Evolutionary conservation across 2,888 invertebrate species (phyloP).

Genomic region (Eristalis intricaria): DNA sequence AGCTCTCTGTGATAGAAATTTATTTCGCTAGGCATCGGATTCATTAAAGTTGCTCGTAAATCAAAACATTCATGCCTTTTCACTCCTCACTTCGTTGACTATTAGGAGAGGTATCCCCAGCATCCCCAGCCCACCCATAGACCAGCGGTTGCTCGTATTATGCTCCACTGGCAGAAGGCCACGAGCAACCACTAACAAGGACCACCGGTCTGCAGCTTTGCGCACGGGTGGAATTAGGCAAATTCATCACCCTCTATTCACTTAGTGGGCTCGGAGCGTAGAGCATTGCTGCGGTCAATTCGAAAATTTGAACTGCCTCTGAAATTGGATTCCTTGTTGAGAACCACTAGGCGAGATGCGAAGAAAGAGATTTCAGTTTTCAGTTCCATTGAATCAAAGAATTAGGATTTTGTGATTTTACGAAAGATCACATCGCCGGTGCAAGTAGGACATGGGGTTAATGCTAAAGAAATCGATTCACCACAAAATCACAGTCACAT

Average conservation of each 20-base stretch:
- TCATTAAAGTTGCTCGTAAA: constrained; percentile 52
- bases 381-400: no score
- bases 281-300: not conserved
- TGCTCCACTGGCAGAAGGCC: constrained; percentile 5
- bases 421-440: no score
- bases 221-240: constrained; percentile 17
- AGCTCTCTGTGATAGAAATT: constrained; percentile 32
- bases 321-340: not conserved
- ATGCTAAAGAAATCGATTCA: not conserved
- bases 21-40: constrained; percentile 28
- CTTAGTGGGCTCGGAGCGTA: not conserved
- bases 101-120: not conserved
- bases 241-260: constrained; percentile 10
- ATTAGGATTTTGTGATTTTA: no score
- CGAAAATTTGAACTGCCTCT: not conserved
- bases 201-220: not conserved
- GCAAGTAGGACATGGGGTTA: not conserved
- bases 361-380: not conserved
- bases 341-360: not conserved
- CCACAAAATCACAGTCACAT: not conserved
- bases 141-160: not conserved
- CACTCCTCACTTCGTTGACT: not conserved
- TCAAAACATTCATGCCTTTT: constrained; percentile 22
- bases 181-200: constrained; percentile 1
- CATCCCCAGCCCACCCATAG: no score